phyloP scores from a whole-genome alignment of 64 coral and sea anemone species.

The Actinia tenebrosa region DNA sequence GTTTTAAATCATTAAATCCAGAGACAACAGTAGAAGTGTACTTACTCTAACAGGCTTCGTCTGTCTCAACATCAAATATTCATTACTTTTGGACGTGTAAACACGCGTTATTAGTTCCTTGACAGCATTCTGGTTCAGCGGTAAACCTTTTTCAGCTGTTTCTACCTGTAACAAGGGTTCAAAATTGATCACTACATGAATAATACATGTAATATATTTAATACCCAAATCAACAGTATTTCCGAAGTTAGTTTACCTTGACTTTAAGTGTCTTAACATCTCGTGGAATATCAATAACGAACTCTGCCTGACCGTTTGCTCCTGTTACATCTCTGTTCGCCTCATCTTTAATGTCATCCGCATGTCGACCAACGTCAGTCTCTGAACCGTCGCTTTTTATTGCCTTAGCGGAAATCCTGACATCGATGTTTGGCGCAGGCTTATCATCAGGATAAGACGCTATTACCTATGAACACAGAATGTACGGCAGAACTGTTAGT shows the following conservation, averaged over 20 bases:
- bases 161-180: not conserved
- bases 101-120: not conserved
- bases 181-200: too few relatives aligned
- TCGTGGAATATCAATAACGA: slow-evolving; percentile 18
- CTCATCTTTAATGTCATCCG: not conserved
- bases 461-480: not conserved
- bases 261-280: not conserved
- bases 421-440: slow-evolving; percentile 33
- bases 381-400: not conserved
- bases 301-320: not conserved
- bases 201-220: too few relatives aligned
- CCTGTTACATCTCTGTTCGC: not conserved
- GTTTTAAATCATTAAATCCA: too few relatives aligned
- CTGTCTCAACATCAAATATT: slow-evolving; percentile 15
- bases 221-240: too few relatives aligned
- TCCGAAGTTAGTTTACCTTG: not conserved
- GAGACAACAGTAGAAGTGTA: not conserved
- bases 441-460: slow-evolving; percentile 62
- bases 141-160: not conserved
- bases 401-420: slow-evolving; percentile 51
- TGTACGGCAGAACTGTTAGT: not conserved
- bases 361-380: not conserved
- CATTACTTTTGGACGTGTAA: not conserved
- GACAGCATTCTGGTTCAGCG: not conserved
- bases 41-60: not conserved